phyloP scores from a whole-genome alignment of 2,113 vertebrate genomes.

The Rynchops niger region DNA sequence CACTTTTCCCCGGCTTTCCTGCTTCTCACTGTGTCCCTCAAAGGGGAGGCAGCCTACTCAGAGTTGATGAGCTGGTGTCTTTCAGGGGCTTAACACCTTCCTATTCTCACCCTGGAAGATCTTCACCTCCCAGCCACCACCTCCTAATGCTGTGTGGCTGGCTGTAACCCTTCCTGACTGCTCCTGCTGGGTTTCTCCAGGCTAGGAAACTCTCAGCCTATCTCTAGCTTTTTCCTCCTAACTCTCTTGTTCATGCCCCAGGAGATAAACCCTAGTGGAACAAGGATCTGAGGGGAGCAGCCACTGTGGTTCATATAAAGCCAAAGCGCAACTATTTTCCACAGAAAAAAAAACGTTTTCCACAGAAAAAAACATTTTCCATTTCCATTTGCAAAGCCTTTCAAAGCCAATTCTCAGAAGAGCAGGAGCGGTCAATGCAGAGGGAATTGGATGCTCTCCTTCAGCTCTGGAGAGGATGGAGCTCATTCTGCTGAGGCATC shows the following conservation, averaged over 20 bases:
- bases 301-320: neutral
- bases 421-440: fast-evolving
- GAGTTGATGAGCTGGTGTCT: neutral
- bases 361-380: neutral
- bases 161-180: neutral
- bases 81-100: neutral
- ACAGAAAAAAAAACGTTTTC: neutral
- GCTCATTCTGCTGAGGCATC: neutral
- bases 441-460: neutral
- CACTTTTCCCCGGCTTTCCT: fast-evolving
- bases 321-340: neutral
- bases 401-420: fast-evolving
- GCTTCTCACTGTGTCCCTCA: neutral
- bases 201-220: neutral
- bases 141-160: neutral
- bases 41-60: neutral
- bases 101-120: neutral
- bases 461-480: neutral
- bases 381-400: neutral
- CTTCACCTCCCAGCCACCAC: neutral
- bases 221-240: neutral
- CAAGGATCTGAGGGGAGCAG: neutral
- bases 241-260: neutral
- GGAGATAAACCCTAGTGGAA: neutral
- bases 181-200: neutral